Conservation (phyloP, 2,797 vertebrate species). For the Centroberyx gerrardi region DNA sequence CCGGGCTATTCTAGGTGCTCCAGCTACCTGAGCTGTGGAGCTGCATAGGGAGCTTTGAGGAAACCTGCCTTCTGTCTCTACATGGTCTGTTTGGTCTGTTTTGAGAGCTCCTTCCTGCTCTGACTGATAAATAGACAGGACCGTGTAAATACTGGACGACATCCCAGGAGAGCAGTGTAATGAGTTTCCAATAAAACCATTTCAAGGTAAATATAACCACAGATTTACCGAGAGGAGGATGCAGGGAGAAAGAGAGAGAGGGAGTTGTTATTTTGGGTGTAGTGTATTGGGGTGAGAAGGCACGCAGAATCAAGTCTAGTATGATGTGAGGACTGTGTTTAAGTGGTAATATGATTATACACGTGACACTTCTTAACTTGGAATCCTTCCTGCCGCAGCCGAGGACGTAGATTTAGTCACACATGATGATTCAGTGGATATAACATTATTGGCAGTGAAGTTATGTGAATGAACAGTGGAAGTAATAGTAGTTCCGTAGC, state of each 20-base stretch:
- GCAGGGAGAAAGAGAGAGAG: constrained; percentile 3
- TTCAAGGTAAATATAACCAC: constrained; percentile 45
- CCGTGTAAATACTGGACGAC: constrained; percentile 65
- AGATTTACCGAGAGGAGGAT: constrained; percentile 15
- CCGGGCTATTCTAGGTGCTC: constrained; percentile 69
- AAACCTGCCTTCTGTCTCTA: constrained; percentile 67
- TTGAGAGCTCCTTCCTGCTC: constrained; percentile 70
- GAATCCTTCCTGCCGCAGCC: constrained; percentile 32
- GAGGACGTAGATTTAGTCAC: constrained; percentile 50
- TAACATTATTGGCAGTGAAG: constrained; percentile 6
- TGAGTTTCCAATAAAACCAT: constrained; percentile 53
- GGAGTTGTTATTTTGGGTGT: constrained; percentile 43
- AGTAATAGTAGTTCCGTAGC: neutral
- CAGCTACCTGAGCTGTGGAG: constrained; percentile 57
- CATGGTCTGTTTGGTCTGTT: constrained; percentile 50
- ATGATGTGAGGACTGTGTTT: constrained; percentile 51
- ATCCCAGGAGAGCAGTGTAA: constrained; percentile 44
- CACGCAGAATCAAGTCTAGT: constrained; percentile 33
- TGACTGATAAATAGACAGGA: constrained; percentile 70
- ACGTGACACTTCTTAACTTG: constrained; percentile 48
- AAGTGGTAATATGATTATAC: constrained; percentile 64
- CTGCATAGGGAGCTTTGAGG: constrained; percentile 58
- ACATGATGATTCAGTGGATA: constrained; percentile 1
- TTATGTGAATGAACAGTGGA: neutral
- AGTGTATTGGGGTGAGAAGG: constrained; percentile 10